A percentile compares a stretch with the other conserved stretches of the same genome.
Conservation (phyloP, 2,113 vertebrate genomes). For the Alligator mississippiensis region DNA sequence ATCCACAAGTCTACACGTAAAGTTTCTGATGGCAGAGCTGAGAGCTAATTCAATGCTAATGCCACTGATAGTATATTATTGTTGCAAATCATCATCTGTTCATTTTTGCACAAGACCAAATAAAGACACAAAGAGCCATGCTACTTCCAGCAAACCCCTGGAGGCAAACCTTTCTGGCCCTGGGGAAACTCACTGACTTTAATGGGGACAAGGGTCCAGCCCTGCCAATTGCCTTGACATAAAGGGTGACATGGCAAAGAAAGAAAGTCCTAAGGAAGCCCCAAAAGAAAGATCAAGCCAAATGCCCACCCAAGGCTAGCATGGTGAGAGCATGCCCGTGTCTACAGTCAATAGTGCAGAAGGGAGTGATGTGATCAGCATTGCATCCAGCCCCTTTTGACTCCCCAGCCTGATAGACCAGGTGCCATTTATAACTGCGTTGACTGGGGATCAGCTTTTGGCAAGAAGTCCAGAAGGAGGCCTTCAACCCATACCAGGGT, state of each 20-base stretch:
- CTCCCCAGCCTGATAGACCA: no score
- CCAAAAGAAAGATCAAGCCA: not conserved
- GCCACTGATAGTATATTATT: not conserved
- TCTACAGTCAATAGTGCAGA: no score
- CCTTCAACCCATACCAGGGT: no score
- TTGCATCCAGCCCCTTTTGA: no score
- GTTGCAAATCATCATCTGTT: not conserved
- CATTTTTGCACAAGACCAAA: not conserved
- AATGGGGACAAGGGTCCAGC: not conserved
- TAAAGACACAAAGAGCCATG: not conserved
- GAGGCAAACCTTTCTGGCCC: not conserved
- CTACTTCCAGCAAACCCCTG: not conserved
- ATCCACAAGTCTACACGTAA: fast-evolving
- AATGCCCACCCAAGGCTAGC: no score
- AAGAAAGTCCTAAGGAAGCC: not conserved
- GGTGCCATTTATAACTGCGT: no score
- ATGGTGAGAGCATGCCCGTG: no score
- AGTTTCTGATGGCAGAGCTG: fast-evolving
- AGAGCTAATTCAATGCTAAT: not conserved
- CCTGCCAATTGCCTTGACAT: not conserved
- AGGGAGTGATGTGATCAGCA: no score
- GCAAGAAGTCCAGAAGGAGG: no score
- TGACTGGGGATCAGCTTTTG: no score
- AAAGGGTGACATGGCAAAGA: not conserved
- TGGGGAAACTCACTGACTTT: not conserved